Base-by-base conservation (phyloP, 2,888 invertebrate species). In the Leucophenga maculata region DNA sequence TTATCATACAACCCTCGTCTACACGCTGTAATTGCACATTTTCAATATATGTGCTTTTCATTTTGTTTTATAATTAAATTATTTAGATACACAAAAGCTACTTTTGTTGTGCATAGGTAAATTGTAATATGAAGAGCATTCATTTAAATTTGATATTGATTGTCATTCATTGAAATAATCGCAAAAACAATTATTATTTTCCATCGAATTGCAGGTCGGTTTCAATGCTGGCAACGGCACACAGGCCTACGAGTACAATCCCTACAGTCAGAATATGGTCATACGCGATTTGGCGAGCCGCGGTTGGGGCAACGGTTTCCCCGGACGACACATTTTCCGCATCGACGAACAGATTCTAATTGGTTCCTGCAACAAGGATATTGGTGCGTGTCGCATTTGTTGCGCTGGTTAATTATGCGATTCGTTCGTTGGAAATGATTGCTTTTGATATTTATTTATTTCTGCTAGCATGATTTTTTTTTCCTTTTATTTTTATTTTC, bases 211-310 rank as follows among this genome's bases (percentile, higher is more conserved):
- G 52, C 82, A 96, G 96, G 93, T 96, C 83, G 98, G 98, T 54
- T 98, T 99, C 87, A 99, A 99, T 87, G 98, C 95, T 68, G 99
- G 99, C 66, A 97, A 98, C 85, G 97, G 97, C 18, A 97, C 97
- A 0, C 93, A 93, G 85, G 93, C 94, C 74, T 96, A 93, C 87
- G 95, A 96, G 88, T 97, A 97, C 87, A 92, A 91, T 70, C 97
- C 97, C 0, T 97, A 96, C 89, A 97, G 97, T 64, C 97, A 97
- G 88, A 92, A 92, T 11, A 94, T 95, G 57, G 94, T 96, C 3
- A 91, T 97, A 50, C 91, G 95, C 78, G 96, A 96, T 88, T 89
- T 97, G 75, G 93, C 94, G 0, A 93, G 93, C 8, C 91, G 96
- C 84, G 97, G 97, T 26, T 95, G 93, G 92, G 96, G 93, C 0